phyloP scores from a whole-genome alignment of 2,797 vertebrate species.

The Gobionotothen gibberifrons region DNA sequence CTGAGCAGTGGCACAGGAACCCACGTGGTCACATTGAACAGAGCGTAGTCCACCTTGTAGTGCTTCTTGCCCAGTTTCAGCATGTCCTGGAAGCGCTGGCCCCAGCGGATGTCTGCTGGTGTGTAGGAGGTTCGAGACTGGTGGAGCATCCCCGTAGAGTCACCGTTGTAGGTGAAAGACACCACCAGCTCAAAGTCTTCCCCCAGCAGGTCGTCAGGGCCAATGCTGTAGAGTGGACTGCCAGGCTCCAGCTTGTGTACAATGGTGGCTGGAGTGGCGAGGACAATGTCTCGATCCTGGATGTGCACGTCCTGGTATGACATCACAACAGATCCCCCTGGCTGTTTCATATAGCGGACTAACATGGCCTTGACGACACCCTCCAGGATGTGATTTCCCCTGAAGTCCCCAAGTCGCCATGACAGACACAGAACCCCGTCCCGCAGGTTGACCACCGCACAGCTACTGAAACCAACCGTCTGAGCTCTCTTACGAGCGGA shows the following conservation, averaged over 20 bases:
- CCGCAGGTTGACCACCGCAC: conserved; percentile 88
- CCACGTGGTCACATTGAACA: conserved; percentile 91
- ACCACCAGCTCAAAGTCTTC: conserved; percentile 93
- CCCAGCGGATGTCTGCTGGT: conserved; percentile 93
- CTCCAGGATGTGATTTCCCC: conserved; percentile 94
- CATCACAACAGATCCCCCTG: conserved; percentile 83
- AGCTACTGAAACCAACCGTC: conserved; percentile 93
- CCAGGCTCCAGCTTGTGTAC: conserved; percentile 89
- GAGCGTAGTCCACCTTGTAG: conserved; percentile 92
- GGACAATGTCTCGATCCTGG: conserved; percentile 87
- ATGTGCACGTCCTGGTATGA: conserved; percentile 89
- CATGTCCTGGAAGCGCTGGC: conserved; percentile 91
- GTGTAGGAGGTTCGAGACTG: conserved; percentile 93
- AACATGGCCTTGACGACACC: conserved; percentile 90
- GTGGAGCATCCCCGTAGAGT: conserved; percentile 94
- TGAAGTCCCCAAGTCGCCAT: conserved; percentile 94
- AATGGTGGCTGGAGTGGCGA: conserved; percentile 89
- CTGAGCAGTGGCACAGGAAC: conserved; percentile 89
- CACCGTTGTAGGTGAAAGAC: conserved; percentile 93
- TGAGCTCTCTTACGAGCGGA: conserved; percentile 93
- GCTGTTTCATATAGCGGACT: conserved; percentile 84
- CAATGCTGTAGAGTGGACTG: conserved; percentile 91
- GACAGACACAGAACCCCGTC: conserved; percentile 90
- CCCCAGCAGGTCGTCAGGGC: conserved; percentile 85
- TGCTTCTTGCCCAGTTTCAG: conserved; percentile 86